Conservation (phyloP, 1,140 invertebrate species). For the Laupala kohalensis region DNA sequence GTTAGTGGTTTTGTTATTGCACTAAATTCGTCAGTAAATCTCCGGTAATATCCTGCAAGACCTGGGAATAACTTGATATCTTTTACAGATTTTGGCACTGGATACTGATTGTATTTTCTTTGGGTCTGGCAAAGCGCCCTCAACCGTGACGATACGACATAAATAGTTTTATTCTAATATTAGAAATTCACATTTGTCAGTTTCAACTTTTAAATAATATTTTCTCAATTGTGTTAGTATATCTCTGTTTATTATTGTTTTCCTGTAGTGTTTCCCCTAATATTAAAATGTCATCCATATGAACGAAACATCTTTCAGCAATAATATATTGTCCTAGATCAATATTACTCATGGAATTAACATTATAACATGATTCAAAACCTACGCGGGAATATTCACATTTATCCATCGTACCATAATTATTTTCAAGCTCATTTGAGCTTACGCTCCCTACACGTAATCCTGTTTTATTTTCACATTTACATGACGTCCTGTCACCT, state of each 20-base stretch:
- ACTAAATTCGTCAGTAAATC: constrained; percentile 27
- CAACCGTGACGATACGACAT: constrained; percentile 26
- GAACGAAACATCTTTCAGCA: constrained; percentile 26
- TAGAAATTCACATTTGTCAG: constrained; percentile 33
- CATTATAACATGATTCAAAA: too few species aligned
- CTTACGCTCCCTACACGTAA: too few species aligned
- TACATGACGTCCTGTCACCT: too few species aligned
- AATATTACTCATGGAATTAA: too few species aligned
- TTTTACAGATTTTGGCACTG: constrained; percentile 25
- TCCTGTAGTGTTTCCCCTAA: constrained; percentile 24
- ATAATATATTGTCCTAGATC: too few species aligned
- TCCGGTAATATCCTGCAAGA: constrained; percentile 28
- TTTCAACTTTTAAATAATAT: constrained; percentile 30
- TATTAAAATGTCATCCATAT: constrained; percentile 31
- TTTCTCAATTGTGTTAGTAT: constrained; percentile 26
- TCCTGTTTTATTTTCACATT: too few species aligned
- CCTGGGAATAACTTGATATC: constrained; percentile 32
- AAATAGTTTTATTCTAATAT: constrained; percentile 29
- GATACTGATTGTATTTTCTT: constrained; percentile 27
- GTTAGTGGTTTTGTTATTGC: constrained; percentile 25
- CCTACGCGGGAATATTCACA: too few species aligned
- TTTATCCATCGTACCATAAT: too few species aligned
- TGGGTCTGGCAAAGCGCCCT: constrained; percentile 30
- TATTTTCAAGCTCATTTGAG: too few species aligned
- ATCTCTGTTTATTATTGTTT: constrained; percentile 20